Evolutionary conservation across 2,888 invertebrate genomes (phyloP).

Genomic region (Amphipoea lucens): DNA sequence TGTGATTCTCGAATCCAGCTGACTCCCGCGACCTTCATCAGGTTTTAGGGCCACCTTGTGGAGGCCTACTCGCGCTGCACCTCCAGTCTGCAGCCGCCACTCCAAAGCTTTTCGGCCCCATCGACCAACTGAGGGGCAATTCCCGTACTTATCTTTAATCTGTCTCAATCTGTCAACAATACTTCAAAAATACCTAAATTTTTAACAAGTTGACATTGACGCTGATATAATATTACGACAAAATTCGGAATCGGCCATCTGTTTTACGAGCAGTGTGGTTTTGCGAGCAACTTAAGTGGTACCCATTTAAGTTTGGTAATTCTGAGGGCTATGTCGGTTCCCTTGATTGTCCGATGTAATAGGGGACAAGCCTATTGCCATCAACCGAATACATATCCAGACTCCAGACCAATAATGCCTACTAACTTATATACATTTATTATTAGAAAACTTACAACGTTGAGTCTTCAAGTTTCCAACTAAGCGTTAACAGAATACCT

Average conservation of each 20-base stretch:
- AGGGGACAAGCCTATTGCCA: neutral
- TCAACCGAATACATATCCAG: neutral
- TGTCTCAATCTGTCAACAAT: neutral
- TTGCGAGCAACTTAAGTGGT: too few species aligned
- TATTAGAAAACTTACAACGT: slow-evolving; percentile 1
- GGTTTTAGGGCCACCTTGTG: neutral
- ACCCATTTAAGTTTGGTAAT: neutral
- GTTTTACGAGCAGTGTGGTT: neutral
- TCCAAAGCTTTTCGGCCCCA: neutral
- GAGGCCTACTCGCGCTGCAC: neutral
- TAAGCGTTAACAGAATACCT: neutral
- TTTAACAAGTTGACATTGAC: neutral
- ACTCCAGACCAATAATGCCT: neutral
- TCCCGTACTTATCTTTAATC: too few species aligned
- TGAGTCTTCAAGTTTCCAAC: slow-evolving; percentile 11
- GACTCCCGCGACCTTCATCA: too few species aligned
- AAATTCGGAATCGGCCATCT: neutral
- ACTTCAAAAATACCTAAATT: neutral
- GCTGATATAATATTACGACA: neutral
- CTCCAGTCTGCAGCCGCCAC: neutral
- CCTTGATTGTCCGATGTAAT: neutral
- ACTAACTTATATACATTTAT: neutral
- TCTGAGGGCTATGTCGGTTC: neutral
- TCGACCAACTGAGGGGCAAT: too few species aligned
- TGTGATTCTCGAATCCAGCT: neutral